These are phyloP conservation scores for Urocolius indicus DNA, from an alignment of 2,113 vertebrate genomes.

Conservation along the genomic window DNA sequence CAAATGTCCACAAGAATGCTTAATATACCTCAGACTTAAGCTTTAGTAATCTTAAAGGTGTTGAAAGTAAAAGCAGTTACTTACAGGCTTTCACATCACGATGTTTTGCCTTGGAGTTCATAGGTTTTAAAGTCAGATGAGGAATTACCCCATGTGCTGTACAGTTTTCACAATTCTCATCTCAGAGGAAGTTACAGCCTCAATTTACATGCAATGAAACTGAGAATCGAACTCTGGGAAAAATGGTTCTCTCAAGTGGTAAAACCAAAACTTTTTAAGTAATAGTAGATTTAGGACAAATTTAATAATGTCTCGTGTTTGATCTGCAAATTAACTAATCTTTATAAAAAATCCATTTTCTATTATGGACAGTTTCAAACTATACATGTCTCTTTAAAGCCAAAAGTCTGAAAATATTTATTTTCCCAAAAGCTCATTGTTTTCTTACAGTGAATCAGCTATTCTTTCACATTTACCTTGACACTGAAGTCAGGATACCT, in stretches of 20 bases:
- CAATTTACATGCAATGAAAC: neutral
- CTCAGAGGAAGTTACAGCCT: neutral
- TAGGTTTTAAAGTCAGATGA: neutral
- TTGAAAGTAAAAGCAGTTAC: conserved; percentile 46
- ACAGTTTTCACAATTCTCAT: neutral
- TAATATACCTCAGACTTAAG: neutral
- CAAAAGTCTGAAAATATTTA: neutral
- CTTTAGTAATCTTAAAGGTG: neutral
- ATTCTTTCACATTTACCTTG: neutral
- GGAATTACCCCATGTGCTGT: neutral
- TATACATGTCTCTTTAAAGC: neutral
- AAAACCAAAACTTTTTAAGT: neutral
- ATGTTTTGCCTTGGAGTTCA: neutral
- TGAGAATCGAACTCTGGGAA: neutral
- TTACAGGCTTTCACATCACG: conserved; percentile 27
- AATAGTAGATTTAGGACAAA: neutral
- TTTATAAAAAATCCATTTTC: neutral
- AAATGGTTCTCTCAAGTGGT: neutral
- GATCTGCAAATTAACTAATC: neutral
- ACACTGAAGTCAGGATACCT: neutral
- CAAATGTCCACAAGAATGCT: neutral
- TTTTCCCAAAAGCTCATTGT: neutral
- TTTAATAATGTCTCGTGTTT: neutral
- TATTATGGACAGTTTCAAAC: neutral
- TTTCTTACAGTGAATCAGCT: neutral